Percentiles rank a stretch among this genome's conserved stretches.
Conservation (phyloP, 92 coral and sea anemone genomes). For the Metridium senile region DNA sequence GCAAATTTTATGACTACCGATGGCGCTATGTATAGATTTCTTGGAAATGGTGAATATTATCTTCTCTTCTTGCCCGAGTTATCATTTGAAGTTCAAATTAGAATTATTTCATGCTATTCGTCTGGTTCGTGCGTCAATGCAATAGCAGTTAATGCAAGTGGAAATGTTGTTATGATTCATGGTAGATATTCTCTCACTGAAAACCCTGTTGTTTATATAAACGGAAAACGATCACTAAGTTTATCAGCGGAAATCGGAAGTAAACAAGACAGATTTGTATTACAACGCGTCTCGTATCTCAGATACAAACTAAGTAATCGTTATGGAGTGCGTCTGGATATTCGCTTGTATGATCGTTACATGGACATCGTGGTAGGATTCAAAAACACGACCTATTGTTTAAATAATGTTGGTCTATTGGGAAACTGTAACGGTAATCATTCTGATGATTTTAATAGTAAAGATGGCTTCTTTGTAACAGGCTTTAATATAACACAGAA, state of each 20-base stretch:
- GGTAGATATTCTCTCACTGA: constrained; percentile 42
- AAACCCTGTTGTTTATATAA: constrained; percentile 39
- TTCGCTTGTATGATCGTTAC: constrained; percentile 65
- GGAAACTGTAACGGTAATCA: constrained; percentile 52
- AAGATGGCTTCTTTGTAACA: constrained; percentile 21
- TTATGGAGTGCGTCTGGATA: constrained; percentile 37
- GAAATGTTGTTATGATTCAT: constrained; percentile 42
- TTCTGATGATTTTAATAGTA: constrained; percentile 40
- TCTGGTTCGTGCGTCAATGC: constrained; percentile 61
- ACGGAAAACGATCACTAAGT: constrained; percentile 23
- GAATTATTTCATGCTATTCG: constrained; percentile 47
- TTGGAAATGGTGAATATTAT: constrained; percentile 52
- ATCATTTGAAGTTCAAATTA: constrained; percentile 49
- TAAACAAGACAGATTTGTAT: constrained; percentile 5
- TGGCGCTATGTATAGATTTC: constrained; percentile 47
- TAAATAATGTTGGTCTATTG: constrained; percentile 51
- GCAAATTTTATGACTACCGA: constrained; percentile 52
- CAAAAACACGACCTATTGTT: constrained; percentile 40
- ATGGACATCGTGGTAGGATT: constrained; percentile 37
- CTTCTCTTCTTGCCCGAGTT: constrained; percentile 24
- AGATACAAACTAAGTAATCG: constrained; percentile 24
- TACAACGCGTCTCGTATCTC: constrained; percentile 40
- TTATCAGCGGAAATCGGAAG: constrained; percentile 25
- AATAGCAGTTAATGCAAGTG: constrained; percentile 40
- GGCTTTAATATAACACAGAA: constrained; percentile 38